Conservation (phyloP, 2,113 vertebrate species). For the Hipposideros armiger region DNA sequence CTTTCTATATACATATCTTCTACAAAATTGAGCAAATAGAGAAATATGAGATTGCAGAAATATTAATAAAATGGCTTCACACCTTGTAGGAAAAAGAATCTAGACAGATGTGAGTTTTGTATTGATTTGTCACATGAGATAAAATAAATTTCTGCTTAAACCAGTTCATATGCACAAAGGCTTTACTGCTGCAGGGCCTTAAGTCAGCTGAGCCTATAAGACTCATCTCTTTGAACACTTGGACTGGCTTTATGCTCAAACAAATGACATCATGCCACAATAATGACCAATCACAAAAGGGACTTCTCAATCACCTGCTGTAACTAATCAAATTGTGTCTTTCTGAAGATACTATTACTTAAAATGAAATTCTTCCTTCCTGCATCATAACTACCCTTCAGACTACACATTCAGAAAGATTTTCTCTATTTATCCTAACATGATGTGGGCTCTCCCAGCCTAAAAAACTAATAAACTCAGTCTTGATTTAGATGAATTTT, state of each 20-base stretch:
- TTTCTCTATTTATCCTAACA: background rate
- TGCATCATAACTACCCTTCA: background rate
- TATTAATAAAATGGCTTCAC: background rate
- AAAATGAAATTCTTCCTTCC: background rate
- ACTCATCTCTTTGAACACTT: background rate
- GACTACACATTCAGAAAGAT: background rate
- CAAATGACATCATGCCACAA: background rate
- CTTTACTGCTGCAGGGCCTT: background rate
- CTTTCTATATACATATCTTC: background rate
- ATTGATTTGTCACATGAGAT: background rate
- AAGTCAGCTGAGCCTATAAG: background rate
- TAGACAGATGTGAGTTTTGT: background rate
- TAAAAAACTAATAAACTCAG: background rate
- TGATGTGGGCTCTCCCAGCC: background rate
- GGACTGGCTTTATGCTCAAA: fast-evolving
- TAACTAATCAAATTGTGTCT: background rate
- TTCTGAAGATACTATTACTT: background rate
- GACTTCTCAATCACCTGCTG: background rate
- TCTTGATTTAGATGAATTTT: background rate
- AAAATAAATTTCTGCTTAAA: background rate
- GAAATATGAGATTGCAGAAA: background rate
- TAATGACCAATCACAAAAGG: background rate
- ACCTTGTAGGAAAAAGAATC: background rate
- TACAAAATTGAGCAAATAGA: background rate
- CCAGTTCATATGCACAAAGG: background rate